A percentile compares a stretch with the other conserved stretches of the same genome.
phyloP scores from a whole-genome alignment of 2,797 vertebrate genomes.

The Xenopus petersii region DNA sequence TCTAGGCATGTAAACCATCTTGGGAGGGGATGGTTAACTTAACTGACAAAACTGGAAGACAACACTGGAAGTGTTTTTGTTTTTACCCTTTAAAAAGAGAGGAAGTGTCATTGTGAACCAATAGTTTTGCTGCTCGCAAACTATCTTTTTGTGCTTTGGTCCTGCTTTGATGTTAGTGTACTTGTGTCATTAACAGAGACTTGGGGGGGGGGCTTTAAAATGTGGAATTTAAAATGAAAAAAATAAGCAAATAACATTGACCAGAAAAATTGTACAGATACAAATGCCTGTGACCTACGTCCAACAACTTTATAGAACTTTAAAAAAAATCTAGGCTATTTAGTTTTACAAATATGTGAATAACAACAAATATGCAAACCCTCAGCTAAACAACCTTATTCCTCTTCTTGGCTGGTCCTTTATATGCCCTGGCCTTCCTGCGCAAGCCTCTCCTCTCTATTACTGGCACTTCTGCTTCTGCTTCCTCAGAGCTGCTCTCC shows the following conservation, averaged over 20 bases:
- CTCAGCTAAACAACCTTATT: conserved; percentile 62
- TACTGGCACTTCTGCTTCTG: conserved; percentile 66
- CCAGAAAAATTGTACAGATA: conserved; percentile 43
- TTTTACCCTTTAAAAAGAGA: too few relatives aligned
- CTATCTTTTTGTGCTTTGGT: conserved; percentile 18
- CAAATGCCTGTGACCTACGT: conserved; percentile 46
- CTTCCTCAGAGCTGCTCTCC: conserved; percentile 70
- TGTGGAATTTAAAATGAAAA: conserved; percentile 1
- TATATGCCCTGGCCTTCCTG: conserved; percentile 72
- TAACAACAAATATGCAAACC: conserved; percentile 33
- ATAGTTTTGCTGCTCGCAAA: too few relatives aligned
- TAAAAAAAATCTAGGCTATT: conserved; percentile 52
- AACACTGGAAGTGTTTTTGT: too few relatives aligned
- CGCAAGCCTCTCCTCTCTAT: conserved; percentile 71
- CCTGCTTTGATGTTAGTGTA: neutral
- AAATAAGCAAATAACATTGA: conserved; percentile 33
- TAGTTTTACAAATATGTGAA: conserved; percentile 57
- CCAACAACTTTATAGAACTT: conserved; percentile 51
- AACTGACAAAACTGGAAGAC: too few relatives aligned
- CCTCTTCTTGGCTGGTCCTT: conserved; percentile 75
- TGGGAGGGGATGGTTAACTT: too few relatives aligned
- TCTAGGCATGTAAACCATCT: too few relatives aligned
- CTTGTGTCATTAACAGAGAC: conserved; percentile 4
- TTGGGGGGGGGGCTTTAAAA: neutral
- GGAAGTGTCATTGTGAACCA: too few relatives aligned